Evolutionary conservation across 92 coral and sea anemone species (phyloP).

Genomic region (Metridium senile): DNA sequence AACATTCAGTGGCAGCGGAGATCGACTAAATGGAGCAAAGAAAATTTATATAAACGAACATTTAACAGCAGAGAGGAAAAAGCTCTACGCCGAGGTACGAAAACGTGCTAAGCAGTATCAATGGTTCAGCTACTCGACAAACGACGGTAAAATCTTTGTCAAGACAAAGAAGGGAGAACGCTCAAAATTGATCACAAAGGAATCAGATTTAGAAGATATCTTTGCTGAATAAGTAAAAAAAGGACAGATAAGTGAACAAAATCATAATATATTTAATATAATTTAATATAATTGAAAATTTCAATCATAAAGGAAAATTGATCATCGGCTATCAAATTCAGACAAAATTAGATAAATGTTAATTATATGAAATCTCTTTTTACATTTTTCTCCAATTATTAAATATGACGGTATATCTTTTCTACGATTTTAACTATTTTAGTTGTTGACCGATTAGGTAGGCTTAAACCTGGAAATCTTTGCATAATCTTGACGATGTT

Average conservation of each 20-base stretch:
- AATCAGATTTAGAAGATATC: constrained; percentile 9
- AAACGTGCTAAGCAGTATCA: background rate
- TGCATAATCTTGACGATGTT: too few species aligned
- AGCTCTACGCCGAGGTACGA: background rate
- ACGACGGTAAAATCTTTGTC: constrained; percentile 5
- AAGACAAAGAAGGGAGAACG: background rate
- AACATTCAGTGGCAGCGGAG: background rate
- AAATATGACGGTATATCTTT: too few species aligned
- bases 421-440: too few species aligned
- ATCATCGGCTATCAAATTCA: background rate
- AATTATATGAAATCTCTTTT: too few species aligned
- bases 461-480: too few species aligned
- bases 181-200: background rate
- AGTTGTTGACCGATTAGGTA: too few species aligned
- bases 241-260: background rate
- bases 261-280: background rate
- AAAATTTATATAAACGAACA: constrained; percentile 1
- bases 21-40: background rate
- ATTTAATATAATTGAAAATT: background rate
- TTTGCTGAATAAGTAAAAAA: too few species aligned
- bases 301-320: background rate
- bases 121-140: background rate
- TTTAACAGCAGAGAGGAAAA: background rate
- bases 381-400: background rate
- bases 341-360: background rate